Conservation (phyloP, 2,797 vertebrate species). For the Eptatretus atami region DNA sequence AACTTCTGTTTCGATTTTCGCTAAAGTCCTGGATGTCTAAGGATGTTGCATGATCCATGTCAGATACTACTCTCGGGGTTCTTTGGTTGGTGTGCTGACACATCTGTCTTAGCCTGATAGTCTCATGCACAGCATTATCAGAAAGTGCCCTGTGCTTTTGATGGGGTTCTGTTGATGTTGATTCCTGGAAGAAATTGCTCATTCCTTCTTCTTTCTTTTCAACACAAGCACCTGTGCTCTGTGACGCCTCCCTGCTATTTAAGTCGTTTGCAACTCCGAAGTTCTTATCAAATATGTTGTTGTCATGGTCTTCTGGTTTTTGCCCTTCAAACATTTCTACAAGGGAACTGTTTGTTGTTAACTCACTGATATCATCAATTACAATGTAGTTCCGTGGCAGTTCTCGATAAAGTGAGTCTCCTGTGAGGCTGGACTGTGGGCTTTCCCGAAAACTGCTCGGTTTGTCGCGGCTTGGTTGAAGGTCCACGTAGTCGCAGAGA, state of each 20-base stretch:
- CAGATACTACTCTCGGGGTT: slow-evolving; percentile 23
- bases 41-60: slow-evolving; percentile 29
- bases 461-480: slow-evolving; percentile 31
- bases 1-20: slow-evolving; percentile 45
- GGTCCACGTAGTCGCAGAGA: slow-evolving; percentile 38
- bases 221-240: no score
- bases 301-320: slow-evolving; percentile 19
- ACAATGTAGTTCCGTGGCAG: slow-evolving; percentile 88
- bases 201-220: background rate
- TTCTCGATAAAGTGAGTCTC: slow-evolving; percentile 55
- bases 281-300: background rate
- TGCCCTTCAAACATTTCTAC: slow-evolving; percentile 24
- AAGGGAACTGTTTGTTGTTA: slow-evolving; percentile 53
- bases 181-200: background rate
- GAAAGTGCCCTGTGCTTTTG: background rate
- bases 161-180: background rate
- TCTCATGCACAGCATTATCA: background rate
- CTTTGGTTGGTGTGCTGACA: slow-evolving; percentile 14
- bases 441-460: slow-evolving; percentile 25
- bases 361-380: slow-evolving; percentile 97
- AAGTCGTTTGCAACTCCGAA: background rate
- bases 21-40: background rate
- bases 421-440: slow-evolving; percentile 34
- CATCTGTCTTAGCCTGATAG: background rate
- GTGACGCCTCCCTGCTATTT: background rate